These are phyloP conservation scores for Hedychridium roseum DNA, from an alignment of 2,888 invertebrate species.

Conservation along the genomic window DNA sequence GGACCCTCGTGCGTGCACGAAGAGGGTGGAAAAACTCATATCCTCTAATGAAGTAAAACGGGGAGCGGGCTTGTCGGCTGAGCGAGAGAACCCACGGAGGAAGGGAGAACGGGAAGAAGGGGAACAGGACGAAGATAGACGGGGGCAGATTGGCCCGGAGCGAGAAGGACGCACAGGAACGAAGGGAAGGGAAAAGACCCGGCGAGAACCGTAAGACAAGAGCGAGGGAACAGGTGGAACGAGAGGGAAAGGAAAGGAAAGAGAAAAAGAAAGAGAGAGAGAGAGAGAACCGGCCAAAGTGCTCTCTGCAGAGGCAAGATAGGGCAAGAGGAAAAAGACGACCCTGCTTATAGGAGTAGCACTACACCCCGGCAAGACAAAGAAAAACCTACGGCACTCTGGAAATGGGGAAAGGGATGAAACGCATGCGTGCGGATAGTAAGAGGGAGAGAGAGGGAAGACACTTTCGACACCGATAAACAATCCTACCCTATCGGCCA, in stretches of 20 bases:
- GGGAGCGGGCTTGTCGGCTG: conserved; percentile 27
- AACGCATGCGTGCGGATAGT: too few species aligned
- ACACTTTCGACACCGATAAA: too few species aligned
- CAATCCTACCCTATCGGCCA: too few species aligned
- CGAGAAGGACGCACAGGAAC: background rate
- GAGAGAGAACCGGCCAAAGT: conserved; percentile 14
- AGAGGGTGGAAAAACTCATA: conserved; percentile 51
- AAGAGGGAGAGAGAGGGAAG: too few species aligned
- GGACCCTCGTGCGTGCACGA: conserved; percentile 23
- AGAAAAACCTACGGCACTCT: too few species aligned
- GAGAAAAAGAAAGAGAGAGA: conserved; percentile 4
- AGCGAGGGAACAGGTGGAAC: conserved; percentile 8
- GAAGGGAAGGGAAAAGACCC: background rate
- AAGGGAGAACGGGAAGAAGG: conserved; percentile 14
- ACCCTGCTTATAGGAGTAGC: too few species aligned
- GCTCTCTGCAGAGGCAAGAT: conserved; percentile 15
- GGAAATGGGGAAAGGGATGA: too few species aligned
- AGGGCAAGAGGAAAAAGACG: conserved; percentile 4
- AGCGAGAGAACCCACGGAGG: conserved; percentile 11
- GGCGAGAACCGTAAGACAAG: conserved; percentile 12
- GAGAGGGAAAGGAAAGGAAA: conserved; percentile 7
- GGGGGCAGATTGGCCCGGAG: background rate
- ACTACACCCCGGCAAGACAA: too few species aligned
- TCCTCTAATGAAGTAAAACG: conserved; percentile 55
- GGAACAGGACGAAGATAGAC: conserved; percentile 5